Percentiles rank a stretch among this genome's conserved stretches.
phyloP scores from a whole-genome alignment of 2,797 vertebrate species.

The Schizothorax lantsangensis region DNA sequence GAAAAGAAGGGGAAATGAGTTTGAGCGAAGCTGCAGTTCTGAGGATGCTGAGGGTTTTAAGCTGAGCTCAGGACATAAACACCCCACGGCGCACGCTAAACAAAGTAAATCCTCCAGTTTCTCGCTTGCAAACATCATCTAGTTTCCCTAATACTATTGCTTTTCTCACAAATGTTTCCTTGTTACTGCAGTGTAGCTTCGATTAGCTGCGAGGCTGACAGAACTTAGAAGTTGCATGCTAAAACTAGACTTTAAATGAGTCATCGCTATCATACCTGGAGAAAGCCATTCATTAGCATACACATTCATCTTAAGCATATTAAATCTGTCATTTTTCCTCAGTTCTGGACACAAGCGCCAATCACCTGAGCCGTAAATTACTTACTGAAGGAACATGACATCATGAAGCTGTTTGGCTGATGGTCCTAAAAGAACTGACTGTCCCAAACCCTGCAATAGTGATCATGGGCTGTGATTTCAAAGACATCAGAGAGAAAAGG shows the following conservation, averaged over 20 bases:
- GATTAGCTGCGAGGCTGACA: not conserved
- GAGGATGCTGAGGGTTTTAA: slow-evolving; percentile 22
- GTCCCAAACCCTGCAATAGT: not conserved
- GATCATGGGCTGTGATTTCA: not conserved
- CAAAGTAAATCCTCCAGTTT: slow-evolving; percentile 23
- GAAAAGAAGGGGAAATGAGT: slow-evolving; percentile 23
- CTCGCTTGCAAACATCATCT: slow-evolving; percentile 23
- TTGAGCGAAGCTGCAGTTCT: not conserved
- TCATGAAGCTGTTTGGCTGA: not conserved
- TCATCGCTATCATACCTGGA: not conserved
- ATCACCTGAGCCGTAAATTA: slow-evolving; percentile 8
- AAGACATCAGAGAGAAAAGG: not conserved
- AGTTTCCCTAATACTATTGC: slow-evolving; percentile 17
- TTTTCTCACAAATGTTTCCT: slow-evolving; percentile 19
- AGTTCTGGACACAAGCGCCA: not conserved
- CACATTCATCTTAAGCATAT: not conserved
- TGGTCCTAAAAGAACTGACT: not conserved
- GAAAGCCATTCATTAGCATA: not conserved
- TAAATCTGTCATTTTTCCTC: slow-evolving; percentile 20
- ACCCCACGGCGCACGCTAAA: slow-evolving; percentile 12
- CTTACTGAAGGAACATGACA: not conserved
- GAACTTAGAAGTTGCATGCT: not conserved
- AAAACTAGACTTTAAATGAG: not conserved
- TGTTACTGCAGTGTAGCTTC: not conserved
- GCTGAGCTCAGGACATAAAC: slow-evolving; percentile 21